Conservation (phyloP, 2,113 vertebrate species). For the Clarias gariepinus region DNA sequence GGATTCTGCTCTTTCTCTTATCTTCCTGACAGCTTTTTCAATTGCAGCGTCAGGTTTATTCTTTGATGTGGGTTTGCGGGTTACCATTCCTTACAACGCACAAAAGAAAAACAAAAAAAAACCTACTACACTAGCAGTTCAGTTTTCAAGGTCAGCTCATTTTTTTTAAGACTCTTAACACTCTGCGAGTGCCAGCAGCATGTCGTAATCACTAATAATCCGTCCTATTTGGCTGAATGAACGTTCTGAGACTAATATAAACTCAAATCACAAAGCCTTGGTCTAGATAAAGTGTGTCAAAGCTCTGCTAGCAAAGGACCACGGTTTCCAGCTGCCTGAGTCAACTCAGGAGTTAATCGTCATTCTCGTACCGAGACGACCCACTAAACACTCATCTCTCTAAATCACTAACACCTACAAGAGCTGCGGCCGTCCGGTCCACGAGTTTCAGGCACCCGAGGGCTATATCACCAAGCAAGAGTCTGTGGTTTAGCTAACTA, state of each 20-base stretch:
- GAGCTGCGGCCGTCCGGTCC: neutral
- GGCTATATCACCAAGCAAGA: neutral
- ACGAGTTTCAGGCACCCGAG: neutral
- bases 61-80: slow-evolving; percentile 39
- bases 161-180: slow-evolving; percentile 49
- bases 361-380: neutral
- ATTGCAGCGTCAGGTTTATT: neutral
- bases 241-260: slow-evolving; percentile 23
- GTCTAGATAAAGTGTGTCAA: neutral
- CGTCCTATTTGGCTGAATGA: slow-evolving; percentile 19
- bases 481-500: neutral
- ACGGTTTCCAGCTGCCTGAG: neutral
- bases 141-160: slow-evolving; percentile 3
- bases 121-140: neutral
- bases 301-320: neutral
- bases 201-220: slow-evolving; percentile 46
- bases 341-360: neutral
- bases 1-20: slow-evolving; percentile 26
- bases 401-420: neutral
- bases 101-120: neutral
- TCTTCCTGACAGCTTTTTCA: slow-evolving; percentile 27
- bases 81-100: neutral
- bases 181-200: slow-evolving; percentile 52
- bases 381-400: slow-evolving; percentile 3
- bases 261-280: neutral